Evolutionary conservation across 2,888 invertebrate genomes (phyloP).

Genomic region (Aplocera efformata): DNA sequence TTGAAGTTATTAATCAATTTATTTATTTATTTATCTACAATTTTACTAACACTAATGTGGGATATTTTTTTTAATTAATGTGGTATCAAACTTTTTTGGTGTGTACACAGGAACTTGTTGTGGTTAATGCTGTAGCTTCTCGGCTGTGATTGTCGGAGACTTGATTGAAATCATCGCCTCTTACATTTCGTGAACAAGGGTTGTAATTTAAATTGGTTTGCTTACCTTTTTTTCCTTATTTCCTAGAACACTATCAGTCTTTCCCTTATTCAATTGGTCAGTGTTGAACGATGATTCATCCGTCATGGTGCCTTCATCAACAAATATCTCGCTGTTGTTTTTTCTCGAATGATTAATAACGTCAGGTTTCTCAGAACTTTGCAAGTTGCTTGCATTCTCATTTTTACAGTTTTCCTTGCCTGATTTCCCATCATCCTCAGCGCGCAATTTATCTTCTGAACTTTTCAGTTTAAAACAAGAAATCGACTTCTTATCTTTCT

Average conservation of each 20-base stretch:
- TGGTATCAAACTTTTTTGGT: too few relatives aligned
- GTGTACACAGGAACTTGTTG: too few relatives aligned
- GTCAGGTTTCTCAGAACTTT: constrained; percentile 59
- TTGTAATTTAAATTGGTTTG: constrained; percentile 7
- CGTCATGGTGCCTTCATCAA: constrained; percentile 60
- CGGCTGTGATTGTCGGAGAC: too few relatives aligned
- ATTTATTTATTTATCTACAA: too few relatives aligned
- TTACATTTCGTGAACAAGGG: too few relatives aligned
- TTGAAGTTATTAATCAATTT: too few relatives aligned
- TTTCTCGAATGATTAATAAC: constrained; percentile 65
- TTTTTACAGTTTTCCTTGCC: constrained; percentile 68
- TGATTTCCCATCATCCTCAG: constrained; percentile 59
- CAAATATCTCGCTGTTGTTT: constrained; percentile 55
- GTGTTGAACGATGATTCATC: constrained; percentile 46
- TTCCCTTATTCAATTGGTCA: constrained; percentile 55
- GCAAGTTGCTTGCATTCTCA: constrained; percentile 67
- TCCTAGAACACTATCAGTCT: constrained; percentile 61
- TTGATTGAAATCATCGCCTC: too few relatives aligned
- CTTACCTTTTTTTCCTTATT: constrained; percentile 60
- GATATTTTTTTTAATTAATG: too few relatives aligned
- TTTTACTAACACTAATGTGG: too few relatives aligned
- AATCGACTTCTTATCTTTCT: constrained; percentile 67
- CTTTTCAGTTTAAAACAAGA: constrained; percentile 76
- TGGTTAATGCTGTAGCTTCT: too few relatives aligned
- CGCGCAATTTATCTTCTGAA: constrained; percentile 63